Evolutionary conservation across 2,888 invertebrate species (phyloP), one percentile per base, ranked within the genome.

Genomic region (Eupithecia dodoneata): DNA sequence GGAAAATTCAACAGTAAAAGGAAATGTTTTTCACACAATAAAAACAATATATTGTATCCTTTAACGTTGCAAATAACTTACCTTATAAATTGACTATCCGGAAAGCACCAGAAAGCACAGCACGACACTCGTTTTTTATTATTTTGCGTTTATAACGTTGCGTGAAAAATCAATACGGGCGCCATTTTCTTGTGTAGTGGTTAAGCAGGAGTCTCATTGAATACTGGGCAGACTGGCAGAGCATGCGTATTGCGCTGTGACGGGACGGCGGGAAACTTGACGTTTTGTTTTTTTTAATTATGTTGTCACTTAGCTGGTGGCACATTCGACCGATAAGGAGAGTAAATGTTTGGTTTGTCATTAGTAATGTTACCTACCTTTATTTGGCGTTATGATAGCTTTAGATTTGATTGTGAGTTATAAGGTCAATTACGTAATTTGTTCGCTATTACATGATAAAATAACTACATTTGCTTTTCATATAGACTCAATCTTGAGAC

Each of bases 191-290:
- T 84, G 85, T 84, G 85, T 84, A 86, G 85, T 85, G 15, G n/a
- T 52, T 71, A 66, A 52, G 4, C 9, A n/a, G 45, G 42, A 69
- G 71, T 41, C 76, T 71, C 91, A 93, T 94, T 93, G 92, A 92
- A 93, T 93, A 93, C 92, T 90, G 89, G 83, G 78, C 79, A 89
- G 90, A 87, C 93, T 89, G 90, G 87, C 12, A 63, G 63, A 12
- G 63, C 93, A 94, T 94, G 94, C 94, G 94, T 93, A 93, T 84
- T 82, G 86, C 81, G 73, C 84, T 87, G 85, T 86, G 81, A 83
- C 88, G 45, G n/a, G n/a, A 86, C 88, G 66, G 94, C 93, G 93
- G 92, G 92, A 93, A 93, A 93, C 88, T 80, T 92, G 92, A 92
- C 92, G 88, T 91, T 89, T 88, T 79, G 78, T 88, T 90, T 90